phyloP scores from a whole-genome alignment of 2,797 vertebrate species.

The Gallinago nigripennis region DNA sequence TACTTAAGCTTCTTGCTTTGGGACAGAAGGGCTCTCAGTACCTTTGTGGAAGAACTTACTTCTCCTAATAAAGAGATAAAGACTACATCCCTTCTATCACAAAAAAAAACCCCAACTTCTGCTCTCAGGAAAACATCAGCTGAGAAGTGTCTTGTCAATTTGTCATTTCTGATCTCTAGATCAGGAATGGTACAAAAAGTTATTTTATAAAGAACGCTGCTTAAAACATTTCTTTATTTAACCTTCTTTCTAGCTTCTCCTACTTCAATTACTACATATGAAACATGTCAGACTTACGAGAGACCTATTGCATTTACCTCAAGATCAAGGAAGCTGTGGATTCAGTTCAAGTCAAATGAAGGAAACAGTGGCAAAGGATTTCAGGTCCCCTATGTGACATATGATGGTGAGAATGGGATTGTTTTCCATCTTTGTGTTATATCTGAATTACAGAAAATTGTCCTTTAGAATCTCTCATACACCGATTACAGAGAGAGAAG shows the following conservation, averaged over 20 bases:
- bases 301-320: constrained; percentile 96
- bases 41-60: too few species aligned
- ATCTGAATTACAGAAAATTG: neutral
- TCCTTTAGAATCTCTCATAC: neutral
- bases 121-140: neutral
- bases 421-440: neutral
- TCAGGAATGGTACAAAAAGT: neutral
- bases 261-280: constrained; percentile 95
- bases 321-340: constrained; percentile 94
- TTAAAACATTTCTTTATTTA: neutral
- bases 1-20: neutral
- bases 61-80: too few species aligned
- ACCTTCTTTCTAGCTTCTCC: constrained; percentile 81
- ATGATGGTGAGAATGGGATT: constrained; percentile 82
- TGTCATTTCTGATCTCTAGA: neutral
- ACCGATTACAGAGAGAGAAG: neutral
- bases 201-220: neutral
- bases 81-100: too few species aligned
- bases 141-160: neutral
- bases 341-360: constrained; percentile 97
- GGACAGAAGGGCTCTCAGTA: neutral
- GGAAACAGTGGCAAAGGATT: constrained; percentile 96
- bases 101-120: neutral
- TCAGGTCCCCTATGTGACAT: constrained; percentile 96
- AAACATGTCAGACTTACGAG: constrained; percentile 97